A percentile compares a stretch with the other conserved stretches of the same genome.
Conservation (phyloP, 2,797 vertebrate species). For the Aldrovandia affinis region DNA sequence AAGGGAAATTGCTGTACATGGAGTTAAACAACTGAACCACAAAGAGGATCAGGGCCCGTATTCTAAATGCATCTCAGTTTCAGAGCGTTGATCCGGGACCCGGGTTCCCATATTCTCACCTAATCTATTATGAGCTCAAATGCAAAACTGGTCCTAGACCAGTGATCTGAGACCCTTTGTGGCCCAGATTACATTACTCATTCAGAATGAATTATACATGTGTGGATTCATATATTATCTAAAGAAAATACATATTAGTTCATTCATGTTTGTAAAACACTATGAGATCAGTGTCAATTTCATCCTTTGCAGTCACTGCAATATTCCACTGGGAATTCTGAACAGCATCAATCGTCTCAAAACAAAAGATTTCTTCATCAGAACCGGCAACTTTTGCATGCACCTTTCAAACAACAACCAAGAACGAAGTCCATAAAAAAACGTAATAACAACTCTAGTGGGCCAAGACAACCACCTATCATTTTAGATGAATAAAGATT, state of each 20-base stretch:
- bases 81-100: no score
- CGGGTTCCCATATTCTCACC: no score
- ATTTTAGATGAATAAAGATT: no score
- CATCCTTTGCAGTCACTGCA: background rate
- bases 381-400: background rate
- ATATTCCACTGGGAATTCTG: background rate
- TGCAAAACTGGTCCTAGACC: background rate
- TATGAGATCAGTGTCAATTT: constrained; percentile 16
- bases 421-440: background rate
- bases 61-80: no score
- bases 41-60: no score
- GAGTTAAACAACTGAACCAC: background rate
- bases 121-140: no score
- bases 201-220: background rate
- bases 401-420: background rate
- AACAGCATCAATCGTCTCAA: background rate
- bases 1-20: background rate
- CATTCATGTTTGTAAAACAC: constrained; percentile 10
- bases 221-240: background rate
- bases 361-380: background rate
- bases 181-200: background rate
- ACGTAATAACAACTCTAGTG: background rate
- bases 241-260: background rate
- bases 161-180: background rate
- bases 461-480: background rate